These are phyloP conservation scores for Fregata magnificens DNA, from an alignment of 2,113 vertebrate species.

Conservation along the genomic window DNA sequence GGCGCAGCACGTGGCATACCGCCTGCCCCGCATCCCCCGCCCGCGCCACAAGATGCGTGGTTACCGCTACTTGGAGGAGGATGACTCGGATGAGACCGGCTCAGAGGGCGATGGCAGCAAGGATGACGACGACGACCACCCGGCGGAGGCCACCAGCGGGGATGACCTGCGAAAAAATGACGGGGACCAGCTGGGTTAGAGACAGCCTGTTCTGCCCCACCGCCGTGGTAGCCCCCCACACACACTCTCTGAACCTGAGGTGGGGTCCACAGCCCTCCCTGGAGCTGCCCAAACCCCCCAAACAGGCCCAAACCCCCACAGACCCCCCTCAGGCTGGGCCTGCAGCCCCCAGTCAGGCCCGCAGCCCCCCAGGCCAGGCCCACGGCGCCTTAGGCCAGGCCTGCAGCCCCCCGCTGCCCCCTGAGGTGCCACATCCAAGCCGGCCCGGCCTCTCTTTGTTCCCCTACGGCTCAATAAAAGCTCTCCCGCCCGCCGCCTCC, in stretches of 20 bases:
- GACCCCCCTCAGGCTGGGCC: too few species aligned
- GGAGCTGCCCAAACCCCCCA: fast-evolving
- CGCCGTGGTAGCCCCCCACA: fast-evolving
- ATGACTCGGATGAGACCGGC: slow-evolving; percentile 89
- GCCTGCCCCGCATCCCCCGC: slow-evolving; percentile 90
- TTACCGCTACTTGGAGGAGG: slow-evolving; percentile 93
- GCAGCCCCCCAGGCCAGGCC: fast-evolving
- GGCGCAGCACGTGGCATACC: slow-evolving; percentile 42
- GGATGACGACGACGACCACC: not conserved
- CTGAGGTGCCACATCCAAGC: not conserved
- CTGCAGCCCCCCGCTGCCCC: not conserved
- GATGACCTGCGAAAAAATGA: slow-evolving; percentile 58
- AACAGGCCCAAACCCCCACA: not conserved
- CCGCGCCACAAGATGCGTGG: slow-evolving; percentile 87
- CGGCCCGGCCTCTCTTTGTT: too few species aligned
- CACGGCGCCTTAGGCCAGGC: too few species aligned
- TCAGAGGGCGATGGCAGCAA: slow-evolving; percentile 7
- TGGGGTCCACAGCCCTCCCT: not conserved
- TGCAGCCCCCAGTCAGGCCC: not conserved
- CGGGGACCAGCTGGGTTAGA: not conserved
- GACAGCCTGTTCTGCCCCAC: not conserved
- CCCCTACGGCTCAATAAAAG: not conserved
- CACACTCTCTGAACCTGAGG: not conserved
- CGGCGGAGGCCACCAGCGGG: not conserved
- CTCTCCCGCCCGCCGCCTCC: not conserved